phyloP scores from a whole-genome alignment of 2,113 vertebrate species.

The Passer montanus region DNA sequence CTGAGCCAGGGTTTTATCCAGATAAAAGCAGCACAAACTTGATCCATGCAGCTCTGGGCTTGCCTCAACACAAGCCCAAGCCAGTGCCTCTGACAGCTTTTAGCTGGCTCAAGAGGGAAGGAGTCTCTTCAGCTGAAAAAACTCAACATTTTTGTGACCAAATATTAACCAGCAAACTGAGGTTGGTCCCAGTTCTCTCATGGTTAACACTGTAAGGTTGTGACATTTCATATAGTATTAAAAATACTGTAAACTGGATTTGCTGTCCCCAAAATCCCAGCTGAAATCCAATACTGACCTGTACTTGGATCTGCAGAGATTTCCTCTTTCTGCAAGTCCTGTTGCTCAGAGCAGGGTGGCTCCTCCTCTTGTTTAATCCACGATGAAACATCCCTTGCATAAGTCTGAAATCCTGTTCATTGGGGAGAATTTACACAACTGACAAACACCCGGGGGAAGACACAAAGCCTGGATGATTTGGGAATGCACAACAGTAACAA shows the following conservation, averaged over 20 bases:
- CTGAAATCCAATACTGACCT: conserved; percentile 45
- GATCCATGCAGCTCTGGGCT: neutral
- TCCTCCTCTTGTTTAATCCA: conserved; percentile 78
- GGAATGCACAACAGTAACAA: neutral
- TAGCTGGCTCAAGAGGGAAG: neutral
- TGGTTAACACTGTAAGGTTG: fast-evolving
- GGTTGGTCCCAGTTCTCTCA: neutral
- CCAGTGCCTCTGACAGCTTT: neutral
- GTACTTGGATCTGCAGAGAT: conserved; percentile 1
- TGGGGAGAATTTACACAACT: neutral
- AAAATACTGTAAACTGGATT: neutral
- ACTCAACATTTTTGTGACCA: neutral
- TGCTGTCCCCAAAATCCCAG: neutral
- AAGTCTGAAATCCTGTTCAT: conserved; percentile 64
- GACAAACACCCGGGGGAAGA: neutral
- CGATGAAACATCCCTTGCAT: conserved; percentile 4
- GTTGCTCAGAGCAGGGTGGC: neutral
- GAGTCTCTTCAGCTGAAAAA: neutral
- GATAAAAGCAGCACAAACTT: neutral
- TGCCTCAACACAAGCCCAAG: neutral
- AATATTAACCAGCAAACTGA: neutral
- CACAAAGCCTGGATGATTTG: fast-evolving
- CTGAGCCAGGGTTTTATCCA: neutral
- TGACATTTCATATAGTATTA: neutral
- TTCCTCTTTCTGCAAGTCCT: conserved; percentile 14